Evolutionary conservation across 2,888 invertebrate species (phyloP).

Genomic region (Drosophila cognata): DNA sequence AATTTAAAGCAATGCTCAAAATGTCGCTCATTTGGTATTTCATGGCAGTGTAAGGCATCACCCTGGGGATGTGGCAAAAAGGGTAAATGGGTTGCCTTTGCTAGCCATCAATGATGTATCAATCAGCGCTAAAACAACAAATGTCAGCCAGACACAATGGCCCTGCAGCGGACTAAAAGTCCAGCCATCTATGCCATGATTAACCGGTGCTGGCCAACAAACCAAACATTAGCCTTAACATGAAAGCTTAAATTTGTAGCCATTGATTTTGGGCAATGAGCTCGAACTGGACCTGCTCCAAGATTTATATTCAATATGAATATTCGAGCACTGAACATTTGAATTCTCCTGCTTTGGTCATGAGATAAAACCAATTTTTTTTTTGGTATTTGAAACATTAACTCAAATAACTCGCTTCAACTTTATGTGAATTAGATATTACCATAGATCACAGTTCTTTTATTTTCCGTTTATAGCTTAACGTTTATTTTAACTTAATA

Average conservation of each 20-base stretch:
- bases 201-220: slow-evolving; percentile 24
- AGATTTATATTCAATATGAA: neutral
- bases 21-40: slow-evolving; percentile 68
- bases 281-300: neutral
- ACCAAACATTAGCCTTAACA: slow-evolving; percentile 11
- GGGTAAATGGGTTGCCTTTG: slow-evolving; percentile 36
- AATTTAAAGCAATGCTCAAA: slow-evolving; percentile 68
- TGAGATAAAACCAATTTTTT: neutral
- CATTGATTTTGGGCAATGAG: neutral
- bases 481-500: neutral
- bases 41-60: slow-evolving; percentile 27
- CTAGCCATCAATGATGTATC: slow-evolving; percentile 65
- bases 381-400: neutral
- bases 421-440: neutral
- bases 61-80: slow-evolving; percentile 23
- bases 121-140: slow-evolving; percentile 55
- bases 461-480: no score
- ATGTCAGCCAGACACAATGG: slow-evolving; percentile 21
- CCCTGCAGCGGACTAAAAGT: slow-evolving; percentile 9
- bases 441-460: no score
- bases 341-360: neutral
- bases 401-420: neutral
- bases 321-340: neutral
- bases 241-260: slow-evolving; percentile 5
- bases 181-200: slow-evolving; percentile 41